Percentiles rank a stretch among this genome's conserved stretches.
These are phyloP conservation scores for Ochropacha duplaris DNA, from an alignment of 2,888 invertebrate genomes.

Conservation along the genomic window DNA sequence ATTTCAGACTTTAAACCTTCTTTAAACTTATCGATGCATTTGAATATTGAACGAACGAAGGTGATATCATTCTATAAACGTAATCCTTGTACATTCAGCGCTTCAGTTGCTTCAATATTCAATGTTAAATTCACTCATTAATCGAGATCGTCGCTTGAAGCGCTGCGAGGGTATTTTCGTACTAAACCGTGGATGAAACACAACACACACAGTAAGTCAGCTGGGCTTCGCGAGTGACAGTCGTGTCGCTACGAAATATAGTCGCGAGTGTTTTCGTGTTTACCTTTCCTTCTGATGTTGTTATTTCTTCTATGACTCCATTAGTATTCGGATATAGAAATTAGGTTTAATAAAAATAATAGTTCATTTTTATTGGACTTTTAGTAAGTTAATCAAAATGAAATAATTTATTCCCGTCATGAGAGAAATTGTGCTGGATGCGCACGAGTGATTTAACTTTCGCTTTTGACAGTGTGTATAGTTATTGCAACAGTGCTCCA, in stretches of 20 bases:
- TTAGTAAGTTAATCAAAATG: conserved; percentile 19
- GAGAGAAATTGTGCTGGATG: conserved; percentile 56
- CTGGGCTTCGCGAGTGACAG: conserved; percentile 52
- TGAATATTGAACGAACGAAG: conserved; percentile 11
- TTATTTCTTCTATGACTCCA: conserved; percentile 13
- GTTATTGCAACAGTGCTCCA: conserved; percentile 32
- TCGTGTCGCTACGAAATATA: conserved; percentile 45
- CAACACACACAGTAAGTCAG: conserved; percentile 64
- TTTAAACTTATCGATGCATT: conserved; percentile 7
- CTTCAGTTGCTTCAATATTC: conserved; percentile 4
- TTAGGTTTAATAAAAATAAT: conserved; percentile 13
- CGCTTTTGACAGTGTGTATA: conserved; percentile 44
- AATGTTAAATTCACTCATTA: background rate
- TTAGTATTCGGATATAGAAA: conserved; percentile 5
- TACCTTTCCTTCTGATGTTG: conserved; percentile 22
- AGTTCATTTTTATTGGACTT: conserved; percentile 15
- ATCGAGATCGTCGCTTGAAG: conserved; percentile 37
- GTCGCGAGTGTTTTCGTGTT: conserved; percentile 53
- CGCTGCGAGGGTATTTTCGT: conserved; percentile 44
- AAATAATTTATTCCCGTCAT: conserved; percentile 21
- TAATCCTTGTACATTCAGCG: conserved; percentile 7
- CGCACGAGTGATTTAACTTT: conserved; percentile 73
- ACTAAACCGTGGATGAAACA: conserved; percentile 36
- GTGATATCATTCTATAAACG: conserved; percentile 10
- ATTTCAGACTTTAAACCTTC: too few species aligned